phyloP scores from a whole-genome alignment of 2,888 invertebrate genomes.

The Listrodromus nycthemerus region DNA sequence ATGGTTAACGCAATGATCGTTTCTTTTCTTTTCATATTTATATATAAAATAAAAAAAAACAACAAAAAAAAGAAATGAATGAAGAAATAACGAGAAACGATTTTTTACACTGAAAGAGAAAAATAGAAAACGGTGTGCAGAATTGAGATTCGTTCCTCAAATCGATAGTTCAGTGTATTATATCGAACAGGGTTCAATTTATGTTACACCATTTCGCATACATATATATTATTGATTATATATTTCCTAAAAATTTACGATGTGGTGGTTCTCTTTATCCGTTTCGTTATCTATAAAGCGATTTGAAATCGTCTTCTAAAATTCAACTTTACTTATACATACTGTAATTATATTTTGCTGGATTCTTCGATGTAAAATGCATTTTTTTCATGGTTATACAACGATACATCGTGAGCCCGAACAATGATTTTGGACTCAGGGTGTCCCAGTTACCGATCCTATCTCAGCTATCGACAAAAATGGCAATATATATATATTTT shows the following conservation, averaged over 20 bases:
- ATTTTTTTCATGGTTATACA: conserved; percentile 31
- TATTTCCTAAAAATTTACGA: conserved; percentile 35
- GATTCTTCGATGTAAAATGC: conserved; percentile 33
- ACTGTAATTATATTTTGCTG: conserved; percentile 8
- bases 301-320: conserved; percentile 14
- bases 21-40: conserved; percentile 64
- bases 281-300: conserved; percentile 1
- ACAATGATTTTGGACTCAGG: conserved; percentile 8
- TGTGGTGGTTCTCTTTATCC: conserved; percentile 12
- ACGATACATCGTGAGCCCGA: conserved; percentile 11
- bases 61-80: conserved; percentile 42
- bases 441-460: conserved; percentile 25
- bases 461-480: conserved; percentile 3
- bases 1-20: conserved; percentile 58
- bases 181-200: conserved; percentile 79
- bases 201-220: conserved; percentile 64
- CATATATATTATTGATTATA: neutral
- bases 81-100: conserved; percentile 46
- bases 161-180: conserved; percentile 70
- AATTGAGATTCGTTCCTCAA: conserved; percentile 63
- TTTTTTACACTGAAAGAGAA: conserved; percentile 58
- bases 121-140: conserved; percentile 50
- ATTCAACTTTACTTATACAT: conserved; percentile 2
- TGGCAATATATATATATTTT: neutral
- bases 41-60: conserved; percentile 35